These are phyloP conservation scores for Bovichtus diacanthus DNA, from an alignment of 2,797 vertebrate species.

Conservation along the genomic window DNA sequence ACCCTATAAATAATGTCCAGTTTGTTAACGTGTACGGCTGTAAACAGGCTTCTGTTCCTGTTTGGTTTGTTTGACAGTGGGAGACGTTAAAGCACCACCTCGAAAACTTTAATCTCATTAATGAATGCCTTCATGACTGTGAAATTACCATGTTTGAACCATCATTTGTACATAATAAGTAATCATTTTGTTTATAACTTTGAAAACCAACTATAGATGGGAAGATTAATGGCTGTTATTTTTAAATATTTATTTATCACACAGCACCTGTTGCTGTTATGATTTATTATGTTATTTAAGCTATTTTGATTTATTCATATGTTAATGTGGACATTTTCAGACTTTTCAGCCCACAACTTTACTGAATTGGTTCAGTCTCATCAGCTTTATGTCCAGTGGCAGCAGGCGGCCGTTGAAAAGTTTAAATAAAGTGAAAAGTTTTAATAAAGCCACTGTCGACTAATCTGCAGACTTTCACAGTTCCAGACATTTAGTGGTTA, in stretches of 20 bases:
- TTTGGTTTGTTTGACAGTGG: background rate
- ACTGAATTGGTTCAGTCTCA: too few relatives aligned
- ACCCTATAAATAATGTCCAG: slow-evolving; percentile 51
- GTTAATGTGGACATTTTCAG: too few relatives aligned
- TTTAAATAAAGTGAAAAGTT: too few relatives aligned
- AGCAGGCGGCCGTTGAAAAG: too few relatives aligned
- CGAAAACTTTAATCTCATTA: background rate
- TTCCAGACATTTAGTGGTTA: background rate
- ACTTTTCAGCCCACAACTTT: too few relatives aligned
- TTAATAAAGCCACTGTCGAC: too few relatives aligned
- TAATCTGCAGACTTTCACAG: too few relatives aligned
- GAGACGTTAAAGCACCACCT: slow-evolving; percentile 9
- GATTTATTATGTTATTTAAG: too few relatives aligned
- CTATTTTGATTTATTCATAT: too few relatives aligned
- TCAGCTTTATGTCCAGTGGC: too few relatives aligned
- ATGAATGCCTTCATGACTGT: background rate
- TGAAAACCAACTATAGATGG: too few relatives aligned
- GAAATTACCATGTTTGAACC: background rate
- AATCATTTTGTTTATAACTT: too few relatives aligned
- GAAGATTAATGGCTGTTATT: background rate
- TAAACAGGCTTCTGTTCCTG: background rate
- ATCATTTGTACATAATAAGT: background rate
- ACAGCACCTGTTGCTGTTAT: background rate
- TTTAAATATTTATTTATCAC: background rate
- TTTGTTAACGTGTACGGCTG: background rate